Evolutionary conservation across 2,113 vertebrate genomes (phyloP).

Genomic region (Salvator merianae): DNA sequence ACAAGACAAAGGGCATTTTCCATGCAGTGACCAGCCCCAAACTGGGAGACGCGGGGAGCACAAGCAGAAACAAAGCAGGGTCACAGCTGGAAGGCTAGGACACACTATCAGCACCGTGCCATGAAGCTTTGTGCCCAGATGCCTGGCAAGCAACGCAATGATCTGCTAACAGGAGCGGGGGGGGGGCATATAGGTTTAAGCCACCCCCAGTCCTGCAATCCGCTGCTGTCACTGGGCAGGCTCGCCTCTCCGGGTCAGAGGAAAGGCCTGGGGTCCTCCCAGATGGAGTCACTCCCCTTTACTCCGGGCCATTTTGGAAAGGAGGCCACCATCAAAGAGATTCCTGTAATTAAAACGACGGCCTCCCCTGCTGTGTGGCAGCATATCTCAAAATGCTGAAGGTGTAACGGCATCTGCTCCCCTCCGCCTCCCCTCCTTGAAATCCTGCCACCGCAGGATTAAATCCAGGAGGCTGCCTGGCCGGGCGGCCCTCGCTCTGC

Average conservation of each 20-base stretch:
- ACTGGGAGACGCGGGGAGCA: not conserved
- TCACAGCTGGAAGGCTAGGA: not conserved
- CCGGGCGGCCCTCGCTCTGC: no score
- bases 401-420: not conserved
- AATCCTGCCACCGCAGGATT: not conserved
- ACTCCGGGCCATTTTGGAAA: not conserved
- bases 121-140: no score
- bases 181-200: no score
- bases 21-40: not conserved
- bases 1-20: not conserved
- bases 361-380: not conserved
- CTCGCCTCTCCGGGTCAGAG: not conserved
- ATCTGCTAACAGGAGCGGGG: no score
- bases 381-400: not conserved
- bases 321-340: rapidly evolving
- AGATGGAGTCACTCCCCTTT: rapidly evolving
- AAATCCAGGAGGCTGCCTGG: not conserved
- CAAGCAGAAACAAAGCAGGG: no score
- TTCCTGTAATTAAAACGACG: not conserved
- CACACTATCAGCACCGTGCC: not conserved
- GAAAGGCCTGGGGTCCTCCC: not conserved
- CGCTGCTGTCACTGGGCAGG: no score
- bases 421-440: not conserved
- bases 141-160: no score
- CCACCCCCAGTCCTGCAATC: no score